Evolutionary conservation across 2,888 invertebrate species (phyloP).

Genomic region (Thereva nobilitata): DNA sequence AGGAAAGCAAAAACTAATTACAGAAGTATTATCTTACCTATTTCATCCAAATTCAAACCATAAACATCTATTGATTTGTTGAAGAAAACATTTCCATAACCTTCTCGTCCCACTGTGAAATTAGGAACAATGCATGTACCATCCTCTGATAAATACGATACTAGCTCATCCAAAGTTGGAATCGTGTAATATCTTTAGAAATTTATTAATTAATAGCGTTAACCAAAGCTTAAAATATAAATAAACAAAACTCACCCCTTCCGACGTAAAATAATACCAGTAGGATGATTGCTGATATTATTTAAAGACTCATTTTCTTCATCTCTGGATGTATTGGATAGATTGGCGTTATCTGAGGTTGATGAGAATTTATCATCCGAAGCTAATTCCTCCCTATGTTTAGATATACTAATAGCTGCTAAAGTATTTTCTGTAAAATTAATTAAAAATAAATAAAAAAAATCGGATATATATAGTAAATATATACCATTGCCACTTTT

Average conservation of each 20-base stretch:
- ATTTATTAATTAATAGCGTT: neutral
- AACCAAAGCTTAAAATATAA: constrained; percentile 8
- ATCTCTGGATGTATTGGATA: neutral
- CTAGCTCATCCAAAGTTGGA: constrained; percentile 81
- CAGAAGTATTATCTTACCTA: constrained; percentile 62
- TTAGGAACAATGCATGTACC: constrained; percentile 78
- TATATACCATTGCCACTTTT: constrained; percentile 51
- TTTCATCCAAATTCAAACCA: constrained; percentile 82
- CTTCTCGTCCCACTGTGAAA: constrained; percentile 84
- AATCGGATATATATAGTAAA: neutral
- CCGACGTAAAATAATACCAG: constrained; percentile 76
- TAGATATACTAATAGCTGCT: neutral
- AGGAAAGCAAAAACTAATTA: neutral
- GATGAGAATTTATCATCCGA: too few relatives aligned
- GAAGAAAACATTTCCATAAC: constrained; percentile 89
- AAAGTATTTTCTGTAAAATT: neutral
- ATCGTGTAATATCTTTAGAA: constrained; percentile 77
- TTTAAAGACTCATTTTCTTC: neutral
- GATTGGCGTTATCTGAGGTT: too few relatives aligned
- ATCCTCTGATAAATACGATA: constrained; percentile 70
- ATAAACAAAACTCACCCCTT: constrained; percentile 61
- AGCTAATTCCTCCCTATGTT: too few relatives aligned
- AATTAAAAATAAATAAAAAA: neutral
- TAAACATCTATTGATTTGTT: constrained; percentile 82
- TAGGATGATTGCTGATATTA: constrained; percentile 61